Evolutionary conservation across 2,113 vertebrate species (phyloP), one percentile per base, ranked within the genome.

Genomic region (Siniperca knerii): DNA sequence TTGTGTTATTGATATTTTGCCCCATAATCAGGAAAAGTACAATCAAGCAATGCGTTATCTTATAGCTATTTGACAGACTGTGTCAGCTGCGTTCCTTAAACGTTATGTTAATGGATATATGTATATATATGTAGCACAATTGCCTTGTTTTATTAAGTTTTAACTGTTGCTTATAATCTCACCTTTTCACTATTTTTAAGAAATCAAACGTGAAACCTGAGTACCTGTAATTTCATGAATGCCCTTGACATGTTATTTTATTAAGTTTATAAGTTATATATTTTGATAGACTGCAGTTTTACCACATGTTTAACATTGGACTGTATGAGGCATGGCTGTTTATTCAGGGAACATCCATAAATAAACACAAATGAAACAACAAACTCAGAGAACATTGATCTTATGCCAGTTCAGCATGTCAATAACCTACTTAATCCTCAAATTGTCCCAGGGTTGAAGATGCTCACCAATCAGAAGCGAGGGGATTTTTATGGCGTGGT

Each of bases 381-480:
- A 33, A 57, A 77, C n/a, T 77, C 2, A 1, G n/a, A 66, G 3
- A 8, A 44, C 9, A 44, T 44, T 37, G 35, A 37, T 37, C 35
- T 37, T 44, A 44, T 9, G 9, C 42, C 42, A 12, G 10, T 46
- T 78, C 37, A 76, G 60, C 23, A 18, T 66, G 68, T 67, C 42
- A 64, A 10, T 72, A 57, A 79, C 12, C 13, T 44, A 42, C 4
- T 68, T 21, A 8, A 50, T 69, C 52, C n/a, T 61, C 68, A 13
- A 35, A 60, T 54, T 84, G 11, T 84, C 13, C n/a, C 73, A 98
- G 97, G 97, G 20, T 86, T 97, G 88, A 97, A 93, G 92, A 96
- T 82, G 93, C 90, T 99, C 83, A 98, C 98, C 71, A 99, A 99
- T 92, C 95, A 95, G 96, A 96, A 97, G 86, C 94, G 95, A 75